phyloP scores from a whole-genome alignment of 2,797 vertebrate genomes.

The Lepus oiostolus region DNA sequence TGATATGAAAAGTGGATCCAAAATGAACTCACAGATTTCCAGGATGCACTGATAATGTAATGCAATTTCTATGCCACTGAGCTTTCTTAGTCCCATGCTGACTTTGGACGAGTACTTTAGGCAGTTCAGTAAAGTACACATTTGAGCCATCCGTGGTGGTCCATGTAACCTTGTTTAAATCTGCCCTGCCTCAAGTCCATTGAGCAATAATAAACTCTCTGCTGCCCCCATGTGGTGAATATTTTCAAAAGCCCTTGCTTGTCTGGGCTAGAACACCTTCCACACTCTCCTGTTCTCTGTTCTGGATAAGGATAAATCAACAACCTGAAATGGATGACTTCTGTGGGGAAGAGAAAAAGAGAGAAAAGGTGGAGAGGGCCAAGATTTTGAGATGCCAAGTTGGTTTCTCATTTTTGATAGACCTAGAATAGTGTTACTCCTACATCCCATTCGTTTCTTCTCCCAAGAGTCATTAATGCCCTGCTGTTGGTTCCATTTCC shows the following conservation, averaged over 20 bases:
- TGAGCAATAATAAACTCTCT: slow-evolving; percentile 46
- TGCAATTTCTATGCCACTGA: not conserved
- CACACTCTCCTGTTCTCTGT: not conserved
- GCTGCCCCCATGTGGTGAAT: not conserved
- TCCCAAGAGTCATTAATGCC: not conserved
- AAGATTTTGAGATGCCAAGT: not conserved
- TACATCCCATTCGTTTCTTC: not conserved
- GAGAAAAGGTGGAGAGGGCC: not conserved
- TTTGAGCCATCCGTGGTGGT: not conserved
- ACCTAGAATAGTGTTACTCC: not conserved
- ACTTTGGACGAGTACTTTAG: not conserved
- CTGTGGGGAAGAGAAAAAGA: not conserved
- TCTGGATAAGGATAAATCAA: not conserved
- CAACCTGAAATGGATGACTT: not conserved
- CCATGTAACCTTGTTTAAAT: not conserved
- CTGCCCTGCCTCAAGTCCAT: not conserved
- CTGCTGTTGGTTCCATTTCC: not conserved
- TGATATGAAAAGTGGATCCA: not conserved
- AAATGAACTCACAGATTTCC: not conserved
- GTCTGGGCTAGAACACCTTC: not conserved
- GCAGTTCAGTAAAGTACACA: not conserved
- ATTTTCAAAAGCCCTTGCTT: not conserved
- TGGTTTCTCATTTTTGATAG: not conserved
- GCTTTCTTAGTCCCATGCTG: not conserved
- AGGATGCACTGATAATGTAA: not conserved